Base-by-base conservation (phyloP, 2,113 vertebrate genomes). In the Myotis davidii region DNA sequence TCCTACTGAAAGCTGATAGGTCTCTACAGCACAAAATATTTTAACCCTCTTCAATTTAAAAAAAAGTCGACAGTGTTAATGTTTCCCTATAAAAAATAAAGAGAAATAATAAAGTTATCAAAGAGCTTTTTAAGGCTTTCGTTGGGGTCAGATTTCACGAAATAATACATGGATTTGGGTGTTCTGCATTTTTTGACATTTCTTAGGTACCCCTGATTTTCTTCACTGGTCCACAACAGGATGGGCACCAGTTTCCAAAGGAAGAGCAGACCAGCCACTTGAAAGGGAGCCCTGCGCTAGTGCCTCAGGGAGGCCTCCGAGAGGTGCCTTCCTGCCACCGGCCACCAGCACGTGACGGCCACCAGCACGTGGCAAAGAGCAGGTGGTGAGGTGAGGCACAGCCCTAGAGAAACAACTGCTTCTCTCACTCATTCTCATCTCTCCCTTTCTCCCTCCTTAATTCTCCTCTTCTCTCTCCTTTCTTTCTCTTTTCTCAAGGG, bases 351-450 rank as follows among this genome's bases (percentile, higher is more conserved):
- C 4, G 4, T 52, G 50, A 17, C 3, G 25, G 59, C 59, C 59
- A 7, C 69, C 42, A 32, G 59, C 56, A 12, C 50, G 0, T 2
- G 42, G 23, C 29, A 0, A 23, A 29, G 11, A 25, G 29, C 8
- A 5, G 50, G 54, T 14, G 29, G 25, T 1, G 5, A 5, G 0
- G 0, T 1, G 11, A 14, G n/a, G 13, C 2, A 12, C 23, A 6
- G 9, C 23, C 5, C 1, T 1, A 56, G 3, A n/a, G 25, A 76
- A 77, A 69, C 4, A 6, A 25, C 13, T 29, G 16, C 16, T 23
- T 23, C 42, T 23, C 50, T 16, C 3, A n/a, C 0, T 32, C 9
- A 0, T 2, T 37, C 34, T 2, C 14, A 9, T 4, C 48, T 34
- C 17, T 32, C 7, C 67, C 45, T 64, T 18, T 42, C 5, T 10